Conservation (phyloP, 1,140 invertebrate species). For the Brachionus sp. region DNA sequence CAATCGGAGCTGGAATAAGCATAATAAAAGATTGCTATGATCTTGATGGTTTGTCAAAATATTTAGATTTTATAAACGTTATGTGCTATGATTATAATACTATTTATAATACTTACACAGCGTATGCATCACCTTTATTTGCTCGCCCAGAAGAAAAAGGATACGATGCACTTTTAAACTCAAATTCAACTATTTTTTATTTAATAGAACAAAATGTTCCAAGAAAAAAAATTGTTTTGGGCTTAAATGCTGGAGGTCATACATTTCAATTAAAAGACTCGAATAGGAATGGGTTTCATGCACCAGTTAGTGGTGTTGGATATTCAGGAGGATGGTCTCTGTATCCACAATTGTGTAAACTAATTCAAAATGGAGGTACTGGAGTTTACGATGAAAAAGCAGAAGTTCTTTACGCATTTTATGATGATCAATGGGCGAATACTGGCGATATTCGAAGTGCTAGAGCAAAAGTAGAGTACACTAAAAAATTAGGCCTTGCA, state of each 20-base stretch:
- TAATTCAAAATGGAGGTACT: not conserved
- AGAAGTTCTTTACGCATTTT: not conserved
- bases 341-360: not conserved
- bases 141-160: not conserved
- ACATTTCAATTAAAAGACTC: slow-evolving; percentile 19
- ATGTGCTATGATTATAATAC: slow-evolving; percentile 37
- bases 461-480: not conserved
- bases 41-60: not conserved
- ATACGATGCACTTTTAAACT: not conserved
- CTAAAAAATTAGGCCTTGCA: not conserved
- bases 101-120: slow-evolving; percentile 21
- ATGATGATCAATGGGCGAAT: slow-evolving; percentile 25
- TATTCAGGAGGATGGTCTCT: not conserved
- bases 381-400: not conserved
- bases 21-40: slow-evolving; percentile 2
- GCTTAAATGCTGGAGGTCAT: not conserved
- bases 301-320: not conserved
- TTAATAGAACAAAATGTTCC: not conserved
- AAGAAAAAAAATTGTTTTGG: not conserved
- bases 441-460: slow-evolving; percentile 1
- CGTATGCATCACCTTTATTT: not conserved
- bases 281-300: not conserved
- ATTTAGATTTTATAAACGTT: not conserved
- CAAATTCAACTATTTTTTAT: not conserved
- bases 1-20: not conserved